These are phyloP conservation scores for Petrocephalus microphthalmus DNA, from an alignment of 2,113 vertebrate species.

Conservation along the genomic window DNA sequence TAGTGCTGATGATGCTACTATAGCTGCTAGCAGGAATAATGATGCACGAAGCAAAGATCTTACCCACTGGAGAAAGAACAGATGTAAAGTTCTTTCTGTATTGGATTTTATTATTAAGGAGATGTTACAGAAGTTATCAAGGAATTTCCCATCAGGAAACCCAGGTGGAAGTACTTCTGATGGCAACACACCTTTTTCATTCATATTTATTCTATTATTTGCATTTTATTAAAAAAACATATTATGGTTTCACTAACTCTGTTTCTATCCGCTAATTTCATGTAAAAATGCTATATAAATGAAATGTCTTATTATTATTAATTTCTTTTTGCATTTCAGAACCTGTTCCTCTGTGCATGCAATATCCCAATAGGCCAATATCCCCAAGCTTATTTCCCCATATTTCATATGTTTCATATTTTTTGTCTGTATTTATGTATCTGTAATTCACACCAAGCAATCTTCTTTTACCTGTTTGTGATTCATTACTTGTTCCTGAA, in stretches of 20 bases:
- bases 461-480: not conserved
- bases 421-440: not conserved
- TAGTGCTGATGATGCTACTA: not conserved
- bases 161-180: not conserved
- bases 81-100: not conserved
- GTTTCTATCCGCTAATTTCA: not conserved
- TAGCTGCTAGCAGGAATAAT: not conserved
- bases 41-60: not conserved
- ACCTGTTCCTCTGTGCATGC: no score
- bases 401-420: not conserved
- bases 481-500: not conserved
- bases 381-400: no score
- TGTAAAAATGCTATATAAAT: no score
- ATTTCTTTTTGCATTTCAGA: not conserved
- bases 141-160: not conserved
- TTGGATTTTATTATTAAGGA: not conserved
- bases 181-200: not conserved
- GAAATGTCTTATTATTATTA: no score
- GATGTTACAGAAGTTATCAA: not conserved
- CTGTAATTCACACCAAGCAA: not conserved
- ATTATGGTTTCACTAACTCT: not conserved
- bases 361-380: not conserved
- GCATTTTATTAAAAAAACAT: not conserved
- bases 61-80: not conserved
- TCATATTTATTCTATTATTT: not conserved